These are phyloP conservation scores for Neogobius melanostomus DNA, from an alignment of 2,113 vertebrate genomes.

Conservation along the genomic window DNA sequence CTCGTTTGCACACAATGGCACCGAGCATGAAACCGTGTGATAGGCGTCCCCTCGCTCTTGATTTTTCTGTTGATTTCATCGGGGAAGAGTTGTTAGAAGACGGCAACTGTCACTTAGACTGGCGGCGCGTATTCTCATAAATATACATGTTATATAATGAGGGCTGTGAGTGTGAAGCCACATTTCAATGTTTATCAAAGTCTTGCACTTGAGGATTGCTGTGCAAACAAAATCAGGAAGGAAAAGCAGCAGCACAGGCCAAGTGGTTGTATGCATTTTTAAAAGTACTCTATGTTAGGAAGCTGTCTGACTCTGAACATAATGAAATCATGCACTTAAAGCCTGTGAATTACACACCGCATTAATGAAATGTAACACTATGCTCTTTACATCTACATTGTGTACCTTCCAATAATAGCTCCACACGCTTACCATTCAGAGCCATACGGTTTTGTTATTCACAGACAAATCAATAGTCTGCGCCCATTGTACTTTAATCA, in stretches of 20 bases:
- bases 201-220: not conserved
- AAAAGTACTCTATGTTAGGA: conserved; percentile 1
- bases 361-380: not conserved
- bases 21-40: conserved; percentile 10
- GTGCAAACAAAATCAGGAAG: not conserved
- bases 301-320: conserved; percentile 3
- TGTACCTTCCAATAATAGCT: not conserved
- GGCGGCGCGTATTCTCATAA: conserved; percentile 1
- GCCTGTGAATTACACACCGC: not conserved
- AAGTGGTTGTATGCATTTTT: too few relatives aligned
- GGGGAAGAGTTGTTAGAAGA: conserved; percentile 14
- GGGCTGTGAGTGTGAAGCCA: not conserved
- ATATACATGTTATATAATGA: conserved; percentile 1
- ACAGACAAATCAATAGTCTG: not conserved
- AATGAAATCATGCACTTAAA: not conserved
- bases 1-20: conserved; percentile 53
- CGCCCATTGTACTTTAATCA: not conserved
- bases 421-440: not conserved
- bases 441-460: not conserved
- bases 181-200: not conserved
- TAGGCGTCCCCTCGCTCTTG: conserved; percentile 5
- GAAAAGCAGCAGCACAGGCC: too few relatives aligned
- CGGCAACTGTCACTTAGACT: not conserved
- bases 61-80: conserved; percentile 20
- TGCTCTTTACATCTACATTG: not conserved